phyloP scores from a whole-genome alignment of 2,888 invertebrate species.

The Microctonus brassicae region DNA sequence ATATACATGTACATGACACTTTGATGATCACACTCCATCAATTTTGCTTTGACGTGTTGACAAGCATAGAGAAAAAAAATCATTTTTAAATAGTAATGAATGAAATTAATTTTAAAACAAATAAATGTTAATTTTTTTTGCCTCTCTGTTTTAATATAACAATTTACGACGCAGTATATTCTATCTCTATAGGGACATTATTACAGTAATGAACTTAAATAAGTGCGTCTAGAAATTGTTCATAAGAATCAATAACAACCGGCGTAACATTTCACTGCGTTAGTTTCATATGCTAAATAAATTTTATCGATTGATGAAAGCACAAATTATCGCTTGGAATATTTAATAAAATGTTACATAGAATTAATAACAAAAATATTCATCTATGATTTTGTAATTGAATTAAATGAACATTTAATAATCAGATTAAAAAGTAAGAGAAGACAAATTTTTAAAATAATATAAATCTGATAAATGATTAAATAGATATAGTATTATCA shows the following conservation, averaged over 20 bases:
- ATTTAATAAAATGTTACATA: no score
- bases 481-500: slow-evolving; percentile 7
- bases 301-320: slow-evolving; percentile 30
- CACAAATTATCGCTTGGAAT: no score
- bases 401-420: neutral
- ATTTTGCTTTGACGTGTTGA: no score
- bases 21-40: no score
- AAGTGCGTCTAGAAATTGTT: slow-evolving; percentile 21
- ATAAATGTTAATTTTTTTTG: slow-evolving; percentile 19
- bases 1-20: neutral
- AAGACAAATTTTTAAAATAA: slow-evolving; percentile 5
- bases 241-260: slow-evolving; percentile 18
- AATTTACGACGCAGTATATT: slow-evolving; percentile 45
- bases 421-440: neutral
- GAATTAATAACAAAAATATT: no score
- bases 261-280: slow-evolving; percentile 17
- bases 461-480: slow-evolving; percentile 1
- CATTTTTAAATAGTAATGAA: slow-evolving; percentile 8
- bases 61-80: neutral
- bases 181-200: slow-evolving; percentile 43
- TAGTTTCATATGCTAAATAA: neutral
- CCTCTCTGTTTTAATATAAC: slow-evolving; percentile 23
- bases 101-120: slow-evolving; percentile 3
- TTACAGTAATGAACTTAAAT: slow-evolving; percentile 23
- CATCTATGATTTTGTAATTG: no score